Conservation (phyloP, 2,113 vertebrate genomes). For the Gasterosteus aculeatus region DNA sequence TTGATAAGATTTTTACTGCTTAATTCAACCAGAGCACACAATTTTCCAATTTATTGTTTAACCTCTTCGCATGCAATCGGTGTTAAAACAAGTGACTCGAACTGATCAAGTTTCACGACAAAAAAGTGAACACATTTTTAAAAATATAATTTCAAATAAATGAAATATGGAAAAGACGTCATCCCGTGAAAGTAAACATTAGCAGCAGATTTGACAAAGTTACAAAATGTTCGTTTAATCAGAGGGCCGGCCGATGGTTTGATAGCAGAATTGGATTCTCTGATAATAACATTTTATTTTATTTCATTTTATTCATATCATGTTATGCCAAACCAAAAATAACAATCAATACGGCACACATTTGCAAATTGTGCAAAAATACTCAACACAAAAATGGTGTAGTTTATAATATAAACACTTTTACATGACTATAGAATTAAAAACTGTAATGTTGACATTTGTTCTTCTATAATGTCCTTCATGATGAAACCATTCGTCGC, state of each 20-base stretch:
- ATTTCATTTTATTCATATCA: neutral
- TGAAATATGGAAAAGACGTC: neutral
- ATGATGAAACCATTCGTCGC: neutral
- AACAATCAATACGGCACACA: neutral
- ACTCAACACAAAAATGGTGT: neutral
- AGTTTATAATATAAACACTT: neutral
- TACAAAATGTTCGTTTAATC: neutral
- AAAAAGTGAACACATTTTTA: neutral
- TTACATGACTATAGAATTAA: neutral
- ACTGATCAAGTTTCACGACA: neutral
- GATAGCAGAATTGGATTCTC: neutral
- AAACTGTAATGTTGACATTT: neutral
- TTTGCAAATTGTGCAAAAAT: neutral
- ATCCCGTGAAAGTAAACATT: neutral
- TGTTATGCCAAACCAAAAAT: neutral
- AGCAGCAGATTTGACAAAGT: neutral
- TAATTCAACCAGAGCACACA: neutral
- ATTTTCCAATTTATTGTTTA: neutral
- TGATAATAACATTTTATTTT: neutral
- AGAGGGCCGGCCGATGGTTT: neutral
- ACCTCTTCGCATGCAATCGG: neutral
- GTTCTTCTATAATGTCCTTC: neutral
- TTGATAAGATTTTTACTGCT: neutral
- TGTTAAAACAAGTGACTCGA: neutral
- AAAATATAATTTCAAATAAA: neutral